These are phyloP conservation scores for Cotesia typhae DNA, from an alignment of 1,140 invertebrate species.

Conservation along the genomic window DNA sequence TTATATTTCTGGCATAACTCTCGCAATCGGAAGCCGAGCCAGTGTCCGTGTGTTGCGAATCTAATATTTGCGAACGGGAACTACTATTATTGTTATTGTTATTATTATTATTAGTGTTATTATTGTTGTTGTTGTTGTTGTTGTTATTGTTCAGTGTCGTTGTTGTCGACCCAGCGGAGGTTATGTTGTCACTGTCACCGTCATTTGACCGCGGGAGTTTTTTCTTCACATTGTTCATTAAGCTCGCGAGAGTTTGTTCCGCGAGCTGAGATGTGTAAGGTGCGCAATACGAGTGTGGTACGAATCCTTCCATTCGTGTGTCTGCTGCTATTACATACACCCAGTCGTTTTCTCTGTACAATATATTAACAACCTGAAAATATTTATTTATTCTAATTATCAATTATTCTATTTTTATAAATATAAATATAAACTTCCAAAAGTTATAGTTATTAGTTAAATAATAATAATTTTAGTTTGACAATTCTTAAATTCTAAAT, in stretches of 20 bases:
- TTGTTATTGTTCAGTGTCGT: too few relatives aligned
- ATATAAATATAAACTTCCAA: too few relatives aligned
- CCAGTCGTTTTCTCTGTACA: conserved; percentile 96
- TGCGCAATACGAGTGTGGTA: conserved; percentile 92
- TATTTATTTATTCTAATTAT: too few relatives aligned
- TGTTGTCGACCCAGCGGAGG: conserved; percentile 29
- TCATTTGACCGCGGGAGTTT: conserved; percentile 78
- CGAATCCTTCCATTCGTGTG: conserved; percentile 89
- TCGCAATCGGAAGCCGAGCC: conserved; percentile 73
- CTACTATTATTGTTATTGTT: conserved; percentile 46
- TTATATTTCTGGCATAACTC: conserved; percentile 69
- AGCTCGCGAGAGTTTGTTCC: conserved; percentile 74
- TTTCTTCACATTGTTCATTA: conserved; percentile 79
- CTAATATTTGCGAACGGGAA: conserved; percentile 55
- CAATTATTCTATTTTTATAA: too few relatives aligned
- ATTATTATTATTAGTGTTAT: too few relatives aligned
- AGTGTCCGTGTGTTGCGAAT: conserved; percentile 64
- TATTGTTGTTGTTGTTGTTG: too few relatives aligned
- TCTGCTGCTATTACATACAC: conserved; percentile 93
- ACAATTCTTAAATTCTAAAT: too few relatives aligned
- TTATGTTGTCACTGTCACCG: conserved; percentile 54
- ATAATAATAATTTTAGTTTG: too few relatives aligned
- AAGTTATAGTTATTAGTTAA: too few relatives aligned
- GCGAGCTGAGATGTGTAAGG: conserved; percentile 81
- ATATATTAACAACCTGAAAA: conserved; percentile 83